Evolutionary conservation across 2,888 invertebrate genomes (phyloP).

Genomic region (Drosophila monieri): DNA sequence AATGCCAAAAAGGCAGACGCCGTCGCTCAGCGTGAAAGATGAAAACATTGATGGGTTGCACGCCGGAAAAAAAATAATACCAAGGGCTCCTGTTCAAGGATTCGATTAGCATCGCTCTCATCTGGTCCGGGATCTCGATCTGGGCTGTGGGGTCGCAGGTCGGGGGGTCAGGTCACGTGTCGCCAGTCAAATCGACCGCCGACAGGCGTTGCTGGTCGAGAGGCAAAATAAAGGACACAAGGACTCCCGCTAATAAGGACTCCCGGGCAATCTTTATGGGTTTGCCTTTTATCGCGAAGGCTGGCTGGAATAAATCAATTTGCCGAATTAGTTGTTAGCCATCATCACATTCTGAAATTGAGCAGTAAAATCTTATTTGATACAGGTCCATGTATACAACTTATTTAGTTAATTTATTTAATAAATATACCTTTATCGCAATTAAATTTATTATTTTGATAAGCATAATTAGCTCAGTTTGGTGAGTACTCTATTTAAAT

Average conservation of each 20-base stretch:
- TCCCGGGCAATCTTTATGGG: neutral
- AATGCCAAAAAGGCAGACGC: conserved; percentile 58
- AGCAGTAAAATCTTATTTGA: neutral
- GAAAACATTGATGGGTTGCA: conserved; percentile 46
- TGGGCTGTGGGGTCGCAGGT: conserved; percentile 5
- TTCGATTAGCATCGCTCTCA: conserved; percentile 16
- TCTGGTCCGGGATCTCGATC: neutral
- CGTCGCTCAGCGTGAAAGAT: conserved; percentile 62
- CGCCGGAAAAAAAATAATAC: neutral
- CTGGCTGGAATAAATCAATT: neutral
- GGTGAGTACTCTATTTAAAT: too few relatives aligned
- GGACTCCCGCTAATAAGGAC: conserved; percentile 6
- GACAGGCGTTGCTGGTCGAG: conserved; percentile 13
- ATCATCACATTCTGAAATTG: neutral
- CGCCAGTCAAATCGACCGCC: conserved; percentile 38
- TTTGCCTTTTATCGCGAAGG: neutral
- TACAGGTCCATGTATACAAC: neutral
- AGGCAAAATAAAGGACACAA: conserved; percentile 13
- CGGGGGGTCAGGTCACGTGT: conserved; percentile 40
- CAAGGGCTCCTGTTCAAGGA: conserved; percentile 6
- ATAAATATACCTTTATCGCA: neutral
- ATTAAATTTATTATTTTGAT: too few relatives aligned
- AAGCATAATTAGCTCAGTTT: too few relatives aligned
- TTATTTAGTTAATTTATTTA: neutral
- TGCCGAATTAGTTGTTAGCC: neutral